phyloP scores from a whole-genome alignment of 2,113 vertebrate species.

The Corythornis madagascariensis region DNA sequence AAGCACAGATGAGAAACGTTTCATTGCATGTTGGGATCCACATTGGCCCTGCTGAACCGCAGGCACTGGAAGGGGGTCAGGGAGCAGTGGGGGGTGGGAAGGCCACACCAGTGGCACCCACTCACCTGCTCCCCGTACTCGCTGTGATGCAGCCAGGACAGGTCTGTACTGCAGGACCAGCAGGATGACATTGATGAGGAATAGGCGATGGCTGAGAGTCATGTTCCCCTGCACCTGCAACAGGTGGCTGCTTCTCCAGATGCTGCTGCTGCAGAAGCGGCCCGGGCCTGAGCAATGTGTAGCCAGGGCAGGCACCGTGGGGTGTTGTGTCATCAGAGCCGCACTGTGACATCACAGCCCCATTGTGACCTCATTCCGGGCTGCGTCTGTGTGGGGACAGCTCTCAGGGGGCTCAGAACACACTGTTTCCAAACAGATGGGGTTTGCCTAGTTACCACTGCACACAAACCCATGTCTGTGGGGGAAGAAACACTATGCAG shows the following conservation, averaged over 20 bases:
- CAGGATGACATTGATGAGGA: background rate
- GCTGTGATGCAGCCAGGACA: background rate
- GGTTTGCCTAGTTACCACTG: too few species aligned
- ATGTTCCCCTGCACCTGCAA: background rate
- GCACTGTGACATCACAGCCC: too few species aligned
- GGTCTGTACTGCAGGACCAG: background rate
- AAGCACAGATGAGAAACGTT: background rate
- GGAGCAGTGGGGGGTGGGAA: background rate
- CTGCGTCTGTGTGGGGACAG: too few species aligned
- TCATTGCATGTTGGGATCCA: background rate
- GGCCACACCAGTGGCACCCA: background rate
- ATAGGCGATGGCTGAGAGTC: background rate
- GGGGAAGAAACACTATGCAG: too few species aligned
- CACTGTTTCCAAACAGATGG: too few species aligned
- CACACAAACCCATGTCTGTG: too few species aligned
- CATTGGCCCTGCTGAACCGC: background rate
- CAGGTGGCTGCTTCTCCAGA: background rate
- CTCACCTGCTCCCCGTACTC: background rate
- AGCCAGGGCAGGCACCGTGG: too few species aligned
- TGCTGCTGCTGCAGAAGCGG: too few species aligned
- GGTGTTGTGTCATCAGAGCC: background rate
- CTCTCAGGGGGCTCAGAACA: too few species aligned
- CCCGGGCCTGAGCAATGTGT: background rate
- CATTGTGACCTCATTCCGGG: background rate
- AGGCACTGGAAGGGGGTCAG: background rate